Evolutionary conservation across 1,140 invertebrate species (phyloP).

Genomic region (Lerema accius): DNA sequence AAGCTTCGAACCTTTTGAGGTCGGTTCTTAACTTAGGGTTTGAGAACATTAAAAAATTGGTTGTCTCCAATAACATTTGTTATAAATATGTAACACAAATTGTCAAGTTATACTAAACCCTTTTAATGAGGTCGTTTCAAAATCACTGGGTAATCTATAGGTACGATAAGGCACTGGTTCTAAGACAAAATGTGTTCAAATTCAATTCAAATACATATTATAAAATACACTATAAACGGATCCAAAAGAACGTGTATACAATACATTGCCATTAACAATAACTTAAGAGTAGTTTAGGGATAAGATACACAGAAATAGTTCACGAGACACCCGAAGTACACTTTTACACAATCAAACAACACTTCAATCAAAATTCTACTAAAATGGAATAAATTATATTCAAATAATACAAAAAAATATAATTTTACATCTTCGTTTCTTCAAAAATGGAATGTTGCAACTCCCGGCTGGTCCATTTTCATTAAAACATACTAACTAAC

Average conservation of each 20-base stretch:
- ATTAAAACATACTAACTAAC: constrained; percentile 64
- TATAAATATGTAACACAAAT: too few species aligned
- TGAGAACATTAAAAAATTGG: too few species aligned
- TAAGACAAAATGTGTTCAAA: not conserved
- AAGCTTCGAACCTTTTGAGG: too few species aligned
- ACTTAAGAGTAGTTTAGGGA: constrained; percentile 27
- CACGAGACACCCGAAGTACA: constrained; percentile 65
- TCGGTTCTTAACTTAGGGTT: too few species aligned
- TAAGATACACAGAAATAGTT: constrained; percentile 37
- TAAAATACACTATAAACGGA: constrained; percentile 6
- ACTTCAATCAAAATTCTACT: constrained; percentile 69
- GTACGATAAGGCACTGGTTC: not conserved
- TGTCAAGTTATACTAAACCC: too few species aligned
- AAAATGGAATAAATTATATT: constrained; percentile 75
- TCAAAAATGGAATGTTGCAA: constrained; percentile 54
- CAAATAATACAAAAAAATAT: constrained; percentile 64
- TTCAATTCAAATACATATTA: not conserved
- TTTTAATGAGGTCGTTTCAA: too few species aligned
- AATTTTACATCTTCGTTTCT: constrained; percentile 48
- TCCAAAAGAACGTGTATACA: constrained; percentile 6
- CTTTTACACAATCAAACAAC: constrained; percentile 60
- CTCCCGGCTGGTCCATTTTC: constrained; percentile 55
- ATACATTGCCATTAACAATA: constrained; percentile 1
- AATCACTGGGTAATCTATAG: not conserved
- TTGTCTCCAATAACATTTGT: too few species aligned